A percentile compares a stretch with the other conserved stretches of the same genome.
These are phyloP conservation scores for Oceanites oceanicus DNA, from an alignment of 2,113 vertebrate genomes.

Conservation along the genomic window DNA sequence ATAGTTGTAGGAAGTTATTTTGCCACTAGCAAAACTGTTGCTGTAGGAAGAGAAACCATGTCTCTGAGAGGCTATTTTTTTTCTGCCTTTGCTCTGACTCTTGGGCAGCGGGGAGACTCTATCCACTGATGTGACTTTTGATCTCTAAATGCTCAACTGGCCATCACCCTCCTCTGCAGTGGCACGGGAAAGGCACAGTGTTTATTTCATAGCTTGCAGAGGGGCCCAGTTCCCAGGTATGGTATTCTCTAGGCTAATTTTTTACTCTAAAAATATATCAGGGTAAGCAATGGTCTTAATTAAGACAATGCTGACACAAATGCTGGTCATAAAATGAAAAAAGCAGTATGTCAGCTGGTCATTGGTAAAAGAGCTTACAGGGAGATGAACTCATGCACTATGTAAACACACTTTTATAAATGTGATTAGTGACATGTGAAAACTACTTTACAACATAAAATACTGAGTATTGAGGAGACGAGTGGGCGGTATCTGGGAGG, in stretches of 20 bases:
- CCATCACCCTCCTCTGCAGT: not conserved
- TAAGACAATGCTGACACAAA: not conserved
- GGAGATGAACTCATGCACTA: not conserved
- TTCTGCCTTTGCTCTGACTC: not conserved
- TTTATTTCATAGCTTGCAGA: not conserved
- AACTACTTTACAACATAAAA: not conserved
- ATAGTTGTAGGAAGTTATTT: not conserved
- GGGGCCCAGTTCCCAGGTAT: not conserved
- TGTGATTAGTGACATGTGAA: not conserved
- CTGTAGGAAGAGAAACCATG: not conserved
- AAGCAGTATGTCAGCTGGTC: not conserved
- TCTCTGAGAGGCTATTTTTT: not conserved
- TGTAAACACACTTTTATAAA: not conserved
- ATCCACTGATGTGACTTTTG: not conserved
- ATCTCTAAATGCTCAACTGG: not conserved
- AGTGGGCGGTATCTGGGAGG: not conserved
- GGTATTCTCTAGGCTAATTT: not conserved
- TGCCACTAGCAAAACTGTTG: not conserved
- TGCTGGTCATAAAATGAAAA: not conserved
- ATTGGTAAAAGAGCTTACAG: not conserved
- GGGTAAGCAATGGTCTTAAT: not conserved
- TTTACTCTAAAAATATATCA: not conserved
- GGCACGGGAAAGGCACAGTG: accelerated
- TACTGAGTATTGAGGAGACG: not conserved
- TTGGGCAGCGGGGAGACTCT: not conserved